Percentiles rank a stretch among this genome's conserved stretches.
Conservation (phyloP, 2,113 vertebrate genomes). For the Eclectus roratus region DNA sequence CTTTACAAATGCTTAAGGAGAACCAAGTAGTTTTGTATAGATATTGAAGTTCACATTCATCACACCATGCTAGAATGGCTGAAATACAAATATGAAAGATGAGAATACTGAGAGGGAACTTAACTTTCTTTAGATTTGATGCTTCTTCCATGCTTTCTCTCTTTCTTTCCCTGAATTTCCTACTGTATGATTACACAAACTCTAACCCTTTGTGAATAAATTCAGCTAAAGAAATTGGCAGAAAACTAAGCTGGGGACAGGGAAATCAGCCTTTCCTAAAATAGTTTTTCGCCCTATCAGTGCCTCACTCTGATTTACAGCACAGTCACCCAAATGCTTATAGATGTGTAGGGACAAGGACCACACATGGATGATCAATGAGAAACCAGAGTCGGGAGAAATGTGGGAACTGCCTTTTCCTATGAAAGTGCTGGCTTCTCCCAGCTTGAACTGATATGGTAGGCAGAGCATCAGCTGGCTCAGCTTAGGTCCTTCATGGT, state of each 20-base stretch:
- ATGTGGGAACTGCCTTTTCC: not conserved
- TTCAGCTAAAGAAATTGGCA: not conserved
- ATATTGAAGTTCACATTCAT: not conserved
- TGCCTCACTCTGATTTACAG: not conserved
- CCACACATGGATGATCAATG: not conserved
- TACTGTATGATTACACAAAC: not conserved
- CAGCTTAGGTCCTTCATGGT: not conserved
- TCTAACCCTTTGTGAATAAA: not conserved
- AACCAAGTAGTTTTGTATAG: not conserved
- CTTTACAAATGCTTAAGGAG: not conserved
- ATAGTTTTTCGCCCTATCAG: not conserved
- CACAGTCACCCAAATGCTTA: not conserved
- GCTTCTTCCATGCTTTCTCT: not conserved
- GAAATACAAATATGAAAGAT: not conserved
- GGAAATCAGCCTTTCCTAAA: not conserved
- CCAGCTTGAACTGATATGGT: no score
- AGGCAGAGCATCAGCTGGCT: not conserved
- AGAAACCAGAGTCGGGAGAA: not conserved
- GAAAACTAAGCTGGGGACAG: not conserved
- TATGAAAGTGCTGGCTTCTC: not conserved
- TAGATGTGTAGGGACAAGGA: not conserved
- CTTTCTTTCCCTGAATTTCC: not conserved
- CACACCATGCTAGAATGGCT: not conserved
- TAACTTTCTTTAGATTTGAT: not conserved
- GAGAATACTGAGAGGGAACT: fast-evolving